These are phyloP conservation scores for Cheumatopsyche charites DNA, from an alignment of 1,140 invertebrate species.

Conservation along the genomic window DNA sequence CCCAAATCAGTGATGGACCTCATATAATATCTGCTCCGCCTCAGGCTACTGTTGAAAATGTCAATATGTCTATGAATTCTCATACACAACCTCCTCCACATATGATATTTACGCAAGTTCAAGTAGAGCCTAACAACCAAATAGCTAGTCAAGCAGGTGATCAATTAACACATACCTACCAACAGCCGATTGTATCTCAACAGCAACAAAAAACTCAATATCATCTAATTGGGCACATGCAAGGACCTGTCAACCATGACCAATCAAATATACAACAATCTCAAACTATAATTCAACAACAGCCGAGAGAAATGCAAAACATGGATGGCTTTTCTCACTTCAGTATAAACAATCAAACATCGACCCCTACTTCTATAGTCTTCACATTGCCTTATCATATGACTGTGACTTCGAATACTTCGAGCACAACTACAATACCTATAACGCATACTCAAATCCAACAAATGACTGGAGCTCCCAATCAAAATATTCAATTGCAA, in stretches of 20 bases:
- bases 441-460: constrained; percentile 32
- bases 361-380: constrained; percentile 20
- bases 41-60: constrained; percentile 28
- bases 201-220: constrained; percentile 39
- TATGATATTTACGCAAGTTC: constrained; percentile 47
- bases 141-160: constrained; percentile 34
- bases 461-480: constrained; percentile 4
- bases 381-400: constrained; percentile 37
- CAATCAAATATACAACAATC: constrained; percentile 25
- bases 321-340: constrained; percentile 40
- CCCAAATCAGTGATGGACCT: constrained; percentile 42
- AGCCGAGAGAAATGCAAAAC: constrained; percentile 37
- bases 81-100: constrained; percentile 45
- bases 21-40: constrained; percentile 40
- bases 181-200: constrained; percentile 31
- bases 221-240: constrained; percentile 45
- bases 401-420: constrained; percentile 2
- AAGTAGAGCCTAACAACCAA: constrained; percentile 38
- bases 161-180: constrained; percentile 42
- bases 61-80: constrained; percentile 42
- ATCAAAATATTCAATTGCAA: constrained; percentile 15
- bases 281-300: constrained; percentile 37
- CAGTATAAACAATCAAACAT: constrained; percentile 33
- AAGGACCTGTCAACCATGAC: constrained; percentile 34
- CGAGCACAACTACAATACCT: constrained; percentile 27